Conservation (phyloP, 2,797 vertebrate genomes). For the Thamnophis elegans region DNA sequence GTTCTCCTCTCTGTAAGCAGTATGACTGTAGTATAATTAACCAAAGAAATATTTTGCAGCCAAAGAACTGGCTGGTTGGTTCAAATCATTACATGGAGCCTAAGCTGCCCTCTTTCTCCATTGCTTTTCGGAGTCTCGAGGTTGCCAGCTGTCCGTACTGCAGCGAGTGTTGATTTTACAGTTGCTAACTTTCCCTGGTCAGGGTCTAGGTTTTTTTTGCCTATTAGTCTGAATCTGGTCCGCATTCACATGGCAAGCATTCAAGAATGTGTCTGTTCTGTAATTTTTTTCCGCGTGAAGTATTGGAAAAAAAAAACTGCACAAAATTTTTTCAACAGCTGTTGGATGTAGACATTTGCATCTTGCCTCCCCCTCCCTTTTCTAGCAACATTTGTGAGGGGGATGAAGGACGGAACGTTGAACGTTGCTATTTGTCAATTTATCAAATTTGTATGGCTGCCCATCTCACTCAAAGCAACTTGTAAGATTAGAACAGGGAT, state of each 20-base stretch:
- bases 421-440: neutral
- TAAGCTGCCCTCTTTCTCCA: neutral
- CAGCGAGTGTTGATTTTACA: neutral
- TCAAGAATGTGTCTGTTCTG: neutral
- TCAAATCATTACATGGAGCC: neutral
- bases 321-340: neutral
- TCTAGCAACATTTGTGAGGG: neutral
- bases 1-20: constrained; percentile 24
- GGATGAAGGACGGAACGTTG: neutral
- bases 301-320: neutral
- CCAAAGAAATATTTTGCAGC: constrained; percentile 12
- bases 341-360: neutral
- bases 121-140: neutral
- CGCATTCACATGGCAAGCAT: neutral
- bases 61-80: neutral
- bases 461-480: neutral
- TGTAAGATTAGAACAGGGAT: neutral
- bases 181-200: too few relatives aligned
- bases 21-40: constrained; percentile 17
- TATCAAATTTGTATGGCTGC: neutral
- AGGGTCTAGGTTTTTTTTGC: neutral
- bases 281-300: neutral
- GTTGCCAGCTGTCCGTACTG: neutral
- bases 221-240: neutral
- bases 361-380: accelerated